Base-by-base conservation (phyloP, 2,797 vertebrate species). In the Darevskia nairensis region DNA sequence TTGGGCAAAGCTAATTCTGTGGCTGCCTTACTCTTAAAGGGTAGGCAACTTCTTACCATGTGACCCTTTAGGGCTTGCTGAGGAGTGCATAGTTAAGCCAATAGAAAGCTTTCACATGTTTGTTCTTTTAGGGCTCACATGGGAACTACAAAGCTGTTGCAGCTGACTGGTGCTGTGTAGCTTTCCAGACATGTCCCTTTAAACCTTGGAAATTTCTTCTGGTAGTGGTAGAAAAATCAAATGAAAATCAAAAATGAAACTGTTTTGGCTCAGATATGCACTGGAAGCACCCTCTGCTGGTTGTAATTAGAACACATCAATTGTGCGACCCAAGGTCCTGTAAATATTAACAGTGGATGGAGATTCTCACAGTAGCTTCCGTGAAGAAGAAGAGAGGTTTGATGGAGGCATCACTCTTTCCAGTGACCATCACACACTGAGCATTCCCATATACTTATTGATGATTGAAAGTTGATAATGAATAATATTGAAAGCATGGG, bases 261-360 rank as follows among this genome's bases (percentile, higher is more conserved):
- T 72, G 10, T 19, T 80, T 50, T 64, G 27, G 35, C 50, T 82
- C 55, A 66, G 39, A 23, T 64, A 10, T 76, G 35, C n/a, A 82
- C 39, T 32, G 44, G 80, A 82, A 82, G 86, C 86, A 76, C 80
- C 86, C 86, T 88, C 86, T 88, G 72, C 72, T 88, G 86, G 86
- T 82, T 87, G 72, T 46, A 44, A 46, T n/a, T 50, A 76, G 72
- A 82, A 87, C 10, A 76, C 21, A 75, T 75, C 35, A 75, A 29
- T 29, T 66, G 39, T 59, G 10, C 27, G 13, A 27, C 59, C 46
- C 8, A 29, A 25, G 35, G 4, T 46, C 39, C 71, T 82, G 29
- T 46, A 61, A 39, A 80, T 71, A 59, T 59, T 72, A 46, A 46
- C 10, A 44, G 4, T 66, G 7, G 44, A 66, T 68, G 39, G 69